Conservation (phyloP, 92 coral and sea anemone genomes). For the Zoanthus sociatus region DNA sequence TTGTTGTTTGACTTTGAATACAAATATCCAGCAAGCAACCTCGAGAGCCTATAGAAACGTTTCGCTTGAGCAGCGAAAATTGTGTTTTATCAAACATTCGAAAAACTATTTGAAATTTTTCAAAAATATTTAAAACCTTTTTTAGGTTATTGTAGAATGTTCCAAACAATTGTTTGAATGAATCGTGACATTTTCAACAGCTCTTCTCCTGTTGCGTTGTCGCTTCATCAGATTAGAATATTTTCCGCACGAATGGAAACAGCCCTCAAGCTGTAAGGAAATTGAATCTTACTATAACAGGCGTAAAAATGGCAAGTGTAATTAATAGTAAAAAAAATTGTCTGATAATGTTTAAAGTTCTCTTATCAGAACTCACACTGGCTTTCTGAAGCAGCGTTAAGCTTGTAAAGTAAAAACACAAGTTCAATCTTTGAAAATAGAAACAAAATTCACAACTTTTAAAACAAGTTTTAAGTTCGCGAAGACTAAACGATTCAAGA, state of each 20-base stretch:
- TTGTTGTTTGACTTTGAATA: no score
- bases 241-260: slow-evolving; percentile 38
- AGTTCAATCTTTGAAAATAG: neutral
- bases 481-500: neutral
- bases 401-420: neutral
- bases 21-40: no score
- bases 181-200: slow-evolving; percentile 28
- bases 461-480: neutral
- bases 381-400: neutral
- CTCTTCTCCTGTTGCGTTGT: slow-evolving; percentile 20
- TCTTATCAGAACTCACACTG: slow-evolving; percentile 3
- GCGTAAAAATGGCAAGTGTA: slow-evolving; percentile 9
- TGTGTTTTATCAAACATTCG: neutral
- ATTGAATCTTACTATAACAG: neutral
- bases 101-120: neutral
- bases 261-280: neutral
- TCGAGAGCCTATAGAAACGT: no score
- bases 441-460: neutral
- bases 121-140: neutral
- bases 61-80: neutral
- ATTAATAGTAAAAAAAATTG: neutral
- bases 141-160: neutral
- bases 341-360: neutral
- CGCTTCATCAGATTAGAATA: neutral
- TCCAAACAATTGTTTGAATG: neutral